A percentile compares a stretch with the other conserved stretches of the same genome.
Conservation (phyloP, 2,888 invertebrate genomes). For the Nomada goodeniana region DNA sequence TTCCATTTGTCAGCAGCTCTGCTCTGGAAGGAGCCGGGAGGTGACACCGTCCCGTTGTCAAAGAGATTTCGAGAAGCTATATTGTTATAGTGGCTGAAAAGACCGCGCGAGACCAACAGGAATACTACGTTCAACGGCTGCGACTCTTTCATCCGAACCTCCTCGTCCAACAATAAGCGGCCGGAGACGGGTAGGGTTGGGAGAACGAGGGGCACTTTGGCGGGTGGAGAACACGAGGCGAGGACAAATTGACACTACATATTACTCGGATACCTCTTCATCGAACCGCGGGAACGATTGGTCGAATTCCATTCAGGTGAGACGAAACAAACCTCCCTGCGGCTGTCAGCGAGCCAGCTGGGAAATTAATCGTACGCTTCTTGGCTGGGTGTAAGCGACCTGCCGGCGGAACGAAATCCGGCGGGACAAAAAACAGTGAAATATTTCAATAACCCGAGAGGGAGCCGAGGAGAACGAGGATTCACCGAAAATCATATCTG, state of each 20-base stretch:
- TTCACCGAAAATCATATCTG: constrained; percentile 38
- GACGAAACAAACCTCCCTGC: background rate
- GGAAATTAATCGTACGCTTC: constrained; percentile 33
- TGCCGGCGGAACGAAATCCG: constrained; percentile 9
- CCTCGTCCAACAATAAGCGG: background rate
- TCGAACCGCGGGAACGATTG: background rate
- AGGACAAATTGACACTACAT: constrained; percentile 40
- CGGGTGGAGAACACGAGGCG: constrained; percentile 10
- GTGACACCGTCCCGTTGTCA: constrained; percentile 31
- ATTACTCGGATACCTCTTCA: constrained; percentile 5
- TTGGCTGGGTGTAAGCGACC: background rate
- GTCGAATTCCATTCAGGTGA: background rate
- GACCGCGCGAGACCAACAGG: constrained; percentile 22
- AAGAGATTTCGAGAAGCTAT: constrained; percentile 57
- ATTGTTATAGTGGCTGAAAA: constrained; percentile 62
- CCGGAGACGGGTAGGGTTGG: background rate
- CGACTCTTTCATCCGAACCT: constrained; percentile 10
- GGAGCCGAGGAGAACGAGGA: constrained; percentile 15
- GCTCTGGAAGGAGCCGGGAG: constrained; percentile 21
- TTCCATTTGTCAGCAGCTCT: constrained; percentile 66
- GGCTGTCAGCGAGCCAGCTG: background rate
- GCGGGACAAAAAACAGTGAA: constrained; percentile 28
- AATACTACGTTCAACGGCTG: constrained; percentile 17
- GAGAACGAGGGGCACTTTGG: background rate
- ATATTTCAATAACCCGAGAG: constrained; percentile 46